These are phyloP conservation scores for Cotesia congregata DNA, from an alignment of 2,888 invertebrate species.

Conservation along the genomic window DNA sequence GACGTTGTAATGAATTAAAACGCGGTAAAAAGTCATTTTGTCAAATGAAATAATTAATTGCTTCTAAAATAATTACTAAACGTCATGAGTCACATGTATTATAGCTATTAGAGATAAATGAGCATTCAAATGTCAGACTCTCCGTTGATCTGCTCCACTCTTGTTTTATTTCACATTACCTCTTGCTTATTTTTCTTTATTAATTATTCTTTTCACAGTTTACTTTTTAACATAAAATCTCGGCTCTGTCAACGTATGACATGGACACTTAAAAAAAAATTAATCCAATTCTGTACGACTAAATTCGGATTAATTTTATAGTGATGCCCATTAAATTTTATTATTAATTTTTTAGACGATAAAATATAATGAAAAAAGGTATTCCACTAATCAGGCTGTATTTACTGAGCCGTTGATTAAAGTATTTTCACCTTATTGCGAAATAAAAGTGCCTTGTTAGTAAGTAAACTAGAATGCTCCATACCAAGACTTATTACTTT, in stretches of 20 bases:
- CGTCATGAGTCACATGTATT: background rate
- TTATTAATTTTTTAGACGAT: background rate
- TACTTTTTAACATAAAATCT: slow-evolving; percentile 28
- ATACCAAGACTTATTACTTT: slow-evolving; percentile 7
- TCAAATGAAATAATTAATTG: background rate
- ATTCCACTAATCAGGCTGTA: slow-evolving; percentile 50
- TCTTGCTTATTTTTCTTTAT: slow-evolving; percentile 4
- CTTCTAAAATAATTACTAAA: background rate
- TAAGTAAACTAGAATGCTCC: background rate
- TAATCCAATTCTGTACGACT: slow-evolving; percentile 40
- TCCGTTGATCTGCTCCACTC: slow-evolving; percentile 46
- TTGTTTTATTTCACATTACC: slow-evolving; percentile 14
- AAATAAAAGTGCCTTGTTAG: slow-evolving; percentile 34
- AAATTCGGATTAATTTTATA: slow-evolving; percentile 4
- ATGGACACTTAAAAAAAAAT: slow-evolving; percentile 31
- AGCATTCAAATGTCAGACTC: slow-evolving; percentile 41
- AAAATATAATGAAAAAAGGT: slow-evolving; percentile 22
- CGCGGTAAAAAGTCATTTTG: background rate
- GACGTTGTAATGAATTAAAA: background rate
- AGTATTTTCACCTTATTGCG: slow-evolving; percentile 42
- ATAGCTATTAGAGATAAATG: background rate
- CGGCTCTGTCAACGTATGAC: background rate
- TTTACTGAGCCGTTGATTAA: slow-evolving; percentile 57
- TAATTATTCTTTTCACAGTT: background rate
- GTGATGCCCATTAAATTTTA: background rate